These are phyloP conservation scores for Athene cunicularia DNA, from an alignment of 2,113 vertebrate species.

Conservation along the genomic window DNA sequence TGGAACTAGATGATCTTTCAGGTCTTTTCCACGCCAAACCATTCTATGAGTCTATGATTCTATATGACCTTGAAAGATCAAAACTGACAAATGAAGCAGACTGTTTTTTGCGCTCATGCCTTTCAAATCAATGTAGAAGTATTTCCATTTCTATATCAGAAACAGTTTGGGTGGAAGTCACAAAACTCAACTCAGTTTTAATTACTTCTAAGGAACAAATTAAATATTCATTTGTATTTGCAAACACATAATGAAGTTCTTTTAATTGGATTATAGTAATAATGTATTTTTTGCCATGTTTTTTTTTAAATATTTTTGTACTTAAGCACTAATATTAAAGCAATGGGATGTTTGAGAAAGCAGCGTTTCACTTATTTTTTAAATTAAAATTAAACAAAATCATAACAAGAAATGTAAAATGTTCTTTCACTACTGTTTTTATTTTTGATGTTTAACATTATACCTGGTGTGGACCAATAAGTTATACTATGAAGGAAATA, in stretches of 20 bases:
- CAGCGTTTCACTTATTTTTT: background rate
- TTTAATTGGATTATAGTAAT: background rate
- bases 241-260: background rate
- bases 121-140: background rate
- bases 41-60: too few species aligned
- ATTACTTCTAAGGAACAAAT: background rate
- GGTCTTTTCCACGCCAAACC: too few species aligned
- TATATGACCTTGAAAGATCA: background rate
- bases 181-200: background rate
- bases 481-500: background rate
- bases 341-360: background rate
- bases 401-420: background rate
- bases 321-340: background rate
- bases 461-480: background rate
- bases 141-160: background rate
- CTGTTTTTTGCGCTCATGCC: accelerated
- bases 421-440: accelerated
- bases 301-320: background rate
- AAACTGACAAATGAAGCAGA: background rate
- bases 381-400: background rate
- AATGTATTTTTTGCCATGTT: background rate
- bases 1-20: too few species aligned
- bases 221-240: background rate
- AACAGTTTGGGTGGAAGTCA: background rate
- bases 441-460: background rate